Evolutionary conservation across 1,140 invertebrate genomes (phyloP), one percentile per base, ranked within the genome.

Genomic region (Arion vulgaris): DNA sequence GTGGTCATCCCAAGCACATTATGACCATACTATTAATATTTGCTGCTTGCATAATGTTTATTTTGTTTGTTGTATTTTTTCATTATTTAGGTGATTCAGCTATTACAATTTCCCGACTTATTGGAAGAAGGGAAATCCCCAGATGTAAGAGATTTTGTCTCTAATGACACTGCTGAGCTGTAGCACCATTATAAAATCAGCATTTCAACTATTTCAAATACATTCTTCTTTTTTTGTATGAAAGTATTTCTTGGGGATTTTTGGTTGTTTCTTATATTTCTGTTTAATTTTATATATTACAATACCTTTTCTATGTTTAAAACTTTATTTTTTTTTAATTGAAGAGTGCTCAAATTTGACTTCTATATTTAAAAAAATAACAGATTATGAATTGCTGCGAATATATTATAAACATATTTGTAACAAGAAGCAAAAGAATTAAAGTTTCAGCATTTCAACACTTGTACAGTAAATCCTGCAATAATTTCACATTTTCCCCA

Each of bases 41-140:
- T 66, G 62, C 17, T 23, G 32, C 32, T 66, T 66, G 62, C 19
- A 66, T 28, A 66, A 15, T 66, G 28, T 34, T 66, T 17, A 32
- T 32, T 57, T 66, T 66, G 19, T n/a, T n/a, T n/a, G n/a, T n/a
- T n/a, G n/a, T n/a, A n/a, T n/a, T 32, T 66, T 13, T 66, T 66
- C 28, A 66, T 32, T 66, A 17, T 66, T 17, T 66, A 66, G 78
- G 66, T 71, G 78, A 80, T 32, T 69, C 78, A 51, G 49, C 78
- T 7, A 49, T 80, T 80, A 80, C 71, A 66, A 80, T 80, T 32
- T 80, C 38, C 19, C 78, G 78, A 13, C 62, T 80, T 28, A n/a
- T 80, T 71, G 78, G 62, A 36, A 69, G 78, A 71, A 69, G 66
- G 28, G 78, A 80, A 38, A 26, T 34, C n/a, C 26, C 36, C 9